A percentile compares a stretch with the other conserved stretches of the same genome.
These are phyloP conservation scores for Aphis craccivora DNA, from an alignment of 1,140 invertebrate genomes.

Conservation along the genomic window DNA sequence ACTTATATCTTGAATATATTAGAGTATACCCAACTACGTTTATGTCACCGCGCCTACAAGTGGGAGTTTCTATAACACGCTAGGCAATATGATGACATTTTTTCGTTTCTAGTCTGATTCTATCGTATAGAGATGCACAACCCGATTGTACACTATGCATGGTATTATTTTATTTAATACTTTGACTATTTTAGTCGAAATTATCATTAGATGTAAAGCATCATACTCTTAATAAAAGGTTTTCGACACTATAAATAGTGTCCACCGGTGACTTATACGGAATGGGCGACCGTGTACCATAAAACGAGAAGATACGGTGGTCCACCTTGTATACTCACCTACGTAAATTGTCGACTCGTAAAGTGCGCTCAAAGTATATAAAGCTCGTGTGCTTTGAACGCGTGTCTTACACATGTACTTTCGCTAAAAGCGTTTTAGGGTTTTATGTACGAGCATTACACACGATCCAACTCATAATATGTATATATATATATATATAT, in stretches of 20 bases:
- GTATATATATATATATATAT: neutral
- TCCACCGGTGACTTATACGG: neutral
- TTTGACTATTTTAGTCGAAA: too few relatives aligned
- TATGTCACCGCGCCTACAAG: neutral
- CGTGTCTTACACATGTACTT: conserved; percentile 3
- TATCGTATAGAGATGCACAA: neutral
- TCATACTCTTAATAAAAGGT: neutral
- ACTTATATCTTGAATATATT: neutral
- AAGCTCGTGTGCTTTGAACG: neutral
- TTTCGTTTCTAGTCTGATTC: neutral
- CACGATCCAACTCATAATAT: neutral
- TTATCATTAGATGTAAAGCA: neutral
- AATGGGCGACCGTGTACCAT: neutral
- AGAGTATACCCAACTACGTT: neutral
- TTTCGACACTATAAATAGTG: neutral
- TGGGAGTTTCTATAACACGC: neutral
- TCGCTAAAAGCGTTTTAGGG: conserved; percentile 31
- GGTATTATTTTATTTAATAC: too few relatives aligned
- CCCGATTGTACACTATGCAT: neutral
- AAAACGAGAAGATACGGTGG: neutral
- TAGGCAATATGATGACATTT: neutral
- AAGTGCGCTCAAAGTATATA: neutral
- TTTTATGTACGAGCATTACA: neutral
- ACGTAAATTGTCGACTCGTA: neutral
- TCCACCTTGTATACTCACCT: neutral